These are phyloP conservation scores for Cololabis saira DNA, from an alignment of 2,113 vertebrate genomes.

Conservation along the genomic window DNA sequence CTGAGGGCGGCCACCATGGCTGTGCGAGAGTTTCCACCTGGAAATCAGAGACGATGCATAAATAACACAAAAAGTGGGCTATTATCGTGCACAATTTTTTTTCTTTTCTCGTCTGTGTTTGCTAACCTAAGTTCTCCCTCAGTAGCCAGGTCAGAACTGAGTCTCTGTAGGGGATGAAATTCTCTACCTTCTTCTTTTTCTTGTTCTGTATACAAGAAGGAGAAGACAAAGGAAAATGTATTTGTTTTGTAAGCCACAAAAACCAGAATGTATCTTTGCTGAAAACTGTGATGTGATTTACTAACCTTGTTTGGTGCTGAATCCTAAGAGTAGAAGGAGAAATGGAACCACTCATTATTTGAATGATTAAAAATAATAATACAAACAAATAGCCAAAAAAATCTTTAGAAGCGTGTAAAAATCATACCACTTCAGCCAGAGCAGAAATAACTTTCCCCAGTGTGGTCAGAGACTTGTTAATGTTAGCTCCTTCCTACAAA, in stretches of 20 bases:
- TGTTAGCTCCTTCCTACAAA: conserved; percentile 94
- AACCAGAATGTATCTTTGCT: background rate
- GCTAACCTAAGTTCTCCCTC: conserved; percentile 93
- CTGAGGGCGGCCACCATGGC: conserved; percentile 98
- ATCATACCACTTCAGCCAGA: conserved; percentile 91
- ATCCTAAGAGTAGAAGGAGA: conserved; percentile 81
- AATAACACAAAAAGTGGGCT: background rate
- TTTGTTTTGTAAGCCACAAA: background rate
- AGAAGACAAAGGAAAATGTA: conserved; percentile 5
- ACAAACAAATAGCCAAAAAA: background rate
- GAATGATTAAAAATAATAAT: background rate
- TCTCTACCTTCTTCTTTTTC: conserved; percentile 98
- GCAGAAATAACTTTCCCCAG: conserved; percentile 98
- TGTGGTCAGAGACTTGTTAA: conserved; percentile 97
- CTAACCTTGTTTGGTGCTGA: conserved; percentile 94
- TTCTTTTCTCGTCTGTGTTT: background rate
- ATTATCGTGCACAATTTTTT: background rate
- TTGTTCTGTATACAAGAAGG: conserved; percentile 82
- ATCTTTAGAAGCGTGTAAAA: background rate
- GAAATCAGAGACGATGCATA: background rate
- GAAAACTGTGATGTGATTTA: background rate
- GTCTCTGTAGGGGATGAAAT: conserved; percentile 95
- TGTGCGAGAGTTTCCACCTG: conserved; percentile 97
- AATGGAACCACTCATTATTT: background rate
- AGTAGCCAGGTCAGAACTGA: conserved; percentile 97